A percentile compares a stretch with the other conserved stretches of the same genome.
phyloP scores from a whole-genome alignment of 2,888 invertebrate genomes.

The Diaperis boleti region DNA sequence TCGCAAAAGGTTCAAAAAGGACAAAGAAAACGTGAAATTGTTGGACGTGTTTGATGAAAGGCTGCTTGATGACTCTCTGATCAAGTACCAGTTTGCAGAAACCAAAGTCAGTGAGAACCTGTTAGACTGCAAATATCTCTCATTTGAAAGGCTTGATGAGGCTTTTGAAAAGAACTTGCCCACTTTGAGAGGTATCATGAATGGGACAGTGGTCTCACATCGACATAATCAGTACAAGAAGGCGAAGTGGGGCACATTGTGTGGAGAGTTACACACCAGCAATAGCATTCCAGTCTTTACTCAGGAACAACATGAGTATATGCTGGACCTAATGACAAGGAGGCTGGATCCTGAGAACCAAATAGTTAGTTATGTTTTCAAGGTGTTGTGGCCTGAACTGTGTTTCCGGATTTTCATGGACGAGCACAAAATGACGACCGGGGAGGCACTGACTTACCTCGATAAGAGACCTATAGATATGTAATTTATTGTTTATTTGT shows the following conservation, averaged over 20 bases:
- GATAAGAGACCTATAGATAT: slow-evolving; percentile 48
- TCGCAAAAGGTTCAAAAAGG: slow-evolving; percentile 44
- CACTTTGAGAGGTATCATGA: slow-evolving; percentile 45
- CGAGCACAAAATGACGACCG: slow-evolving; percentile 51
- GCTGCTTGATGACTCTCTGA: not conserved
- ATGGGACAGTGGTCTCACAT: slow-evolving; percentile 45
- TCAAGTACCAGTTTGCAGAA: not conserved
- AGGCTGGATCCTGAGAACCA: slow-evolving; percentile 52
- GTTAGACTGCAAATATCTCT: slow-evolving; percentile 52
- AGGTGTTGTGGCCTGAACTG: slow-evolving; percentile 59
- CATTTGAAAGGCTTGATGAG: slow-evolving; percentile 41
- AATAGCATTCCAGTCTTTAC: slow-evolving; percentile 57
- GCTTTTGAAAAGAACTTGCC: slow-evolving; percentile 46
- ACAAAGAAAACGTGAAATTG: slow-evolving; percentile 43
- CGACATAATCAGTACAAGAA: slow-evolving; percentile 40
- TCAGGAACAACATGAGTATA: slow-evolving; percentile 54
- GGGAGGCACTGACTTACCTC: slow-evolving; percentile 54
- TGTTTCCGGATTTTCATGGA: slow-evolving; percentile 61
- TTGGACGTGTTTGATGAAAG: slow-evolving; percentile 25
- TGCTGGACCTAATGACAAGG: slow-evolving; percentile 51
- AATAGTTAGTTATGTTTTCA: slow-evolving; percentile 56
- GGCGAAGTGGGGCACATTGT: not conserved
- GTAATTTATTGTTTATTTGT: not conserved
- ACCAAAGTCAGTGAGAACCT: slow-evolving; percentile 6
- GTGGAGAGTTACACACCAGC: slow-evolving; percentile 55